Conservation (phyloP, 1,140 invertebrate species). For the Akabosia matsudoensis region DNA sequence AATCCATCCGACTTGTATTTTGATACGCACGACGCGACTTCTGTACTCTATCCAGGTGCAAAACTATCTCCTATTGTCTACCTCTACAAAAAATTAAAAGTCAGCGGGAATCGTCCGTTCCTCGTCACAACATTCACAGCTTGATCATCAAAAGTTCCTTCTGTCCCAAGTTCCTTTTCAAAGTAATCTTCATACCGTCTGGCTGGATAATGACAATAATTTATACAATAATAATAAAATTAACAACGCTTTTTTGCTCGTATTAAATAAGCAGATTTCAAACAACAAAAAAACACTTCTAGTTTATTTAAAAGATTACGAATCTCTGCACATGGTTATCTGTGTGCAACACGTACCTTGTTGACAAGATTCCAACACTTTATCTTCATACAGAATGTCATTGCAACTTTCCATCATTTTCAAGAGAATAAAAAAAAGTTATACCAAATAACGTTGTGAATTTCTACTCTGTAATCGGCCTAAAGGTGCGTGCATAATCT, state of each 20-base stretch:
- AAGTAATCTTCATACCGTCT: background rate
- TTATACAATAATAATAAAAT: background rate
- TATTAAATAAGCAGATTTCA: background rate
- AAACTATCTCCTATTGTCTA: background rate
- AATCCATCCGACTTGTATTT: background rate
- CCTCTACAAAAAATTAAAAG: background rate
- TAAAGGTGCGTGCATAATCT: conserved; percentile 15
- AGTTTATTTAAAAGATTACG: background rate
- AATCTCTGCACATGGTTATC: too few species aligned
- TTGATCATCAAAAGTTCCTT: background rate
- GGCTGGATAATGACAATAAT: conserved; percentile 8
- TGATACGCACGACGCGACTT: background rate
- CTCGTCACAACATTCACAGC: background rate
- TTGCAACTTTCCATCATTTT: background rate
- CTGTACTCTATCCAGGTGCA: background rate
- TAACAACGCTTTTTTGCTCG: background rate
- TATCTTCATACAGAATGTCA: background rate
- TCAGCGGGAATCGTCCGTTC: background rate
- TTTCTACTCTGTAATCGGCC: background rate
- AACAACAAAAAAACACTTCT: background rate
- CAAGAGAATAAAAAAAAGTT: background rate
- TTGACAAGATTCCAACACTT: too few species aligned
- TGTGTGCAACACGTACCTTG: too few species aligned
- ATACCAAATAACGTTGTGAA: background rate
- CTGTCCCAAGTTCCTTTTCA: background rate